Evolutionary conservation across 2,113 vertebrate species (phyloP), one percentile per base, ranked within the genome.

Genomic region (Ptyas mucosa): DNA sequence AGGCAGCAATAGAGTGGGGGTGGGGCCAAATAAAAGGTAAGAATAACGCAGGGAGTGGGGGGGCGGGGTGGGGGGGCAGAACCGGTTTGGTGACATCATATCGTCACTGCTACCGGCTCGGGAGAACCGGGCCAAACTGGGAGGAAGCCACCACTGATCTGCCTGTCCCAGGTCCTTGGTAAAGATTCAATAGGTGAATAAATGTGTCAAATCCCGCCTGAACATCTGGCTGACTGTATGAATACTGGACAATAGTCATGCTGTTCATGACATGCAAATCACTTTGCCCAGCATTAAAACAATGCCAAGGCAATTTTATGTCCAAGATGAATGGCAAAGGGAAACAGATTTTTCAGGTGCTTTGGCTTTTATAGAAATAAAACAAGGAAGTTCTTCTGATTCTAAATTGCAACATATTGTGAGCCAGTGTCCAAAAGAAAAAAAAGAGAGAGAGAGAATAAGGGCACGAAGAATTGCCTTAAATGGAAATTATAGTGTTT

Each of bases 301-400:
- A 23, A 7, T 43, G 1, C 12, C 43, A 94, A 61, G 58, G 39
- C 54, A 54, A 18, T 91, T 90, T 0, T 21, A 52, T 81, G 15
- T 15, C 46, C 91, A 29, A 54, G 9, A 87, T 75, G 26, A 55
- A 6, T 12, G 39, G 12, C 43, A 88, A 85, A 43, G 90, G 86
- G 29, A 23, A 23, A 1, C 89, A 57, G 0, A 3, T 0, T 2
- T 57, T 24, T 55, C 0, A 51, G 46, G 85, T 51, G 46, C 51
- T 89, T 88, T 75, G 49, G 58, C 58, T 75, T 92, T 92, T 88
- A 88, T 24, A 43, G 23, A 92, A 69, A 26, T n/a, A 69, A 43
- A 88, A 88, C 12, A 24, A 88, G 51, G 91, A 55, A 43, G 12
- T 64, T 14, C 11, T 39, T 58, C 34, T 4, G 55, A n/a, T 14